These are phyloP conservation scores for Heptranchias perlo DNA, from an alignment of 2,113 vertebrate species.

Conservation along the genomic window DNA sequence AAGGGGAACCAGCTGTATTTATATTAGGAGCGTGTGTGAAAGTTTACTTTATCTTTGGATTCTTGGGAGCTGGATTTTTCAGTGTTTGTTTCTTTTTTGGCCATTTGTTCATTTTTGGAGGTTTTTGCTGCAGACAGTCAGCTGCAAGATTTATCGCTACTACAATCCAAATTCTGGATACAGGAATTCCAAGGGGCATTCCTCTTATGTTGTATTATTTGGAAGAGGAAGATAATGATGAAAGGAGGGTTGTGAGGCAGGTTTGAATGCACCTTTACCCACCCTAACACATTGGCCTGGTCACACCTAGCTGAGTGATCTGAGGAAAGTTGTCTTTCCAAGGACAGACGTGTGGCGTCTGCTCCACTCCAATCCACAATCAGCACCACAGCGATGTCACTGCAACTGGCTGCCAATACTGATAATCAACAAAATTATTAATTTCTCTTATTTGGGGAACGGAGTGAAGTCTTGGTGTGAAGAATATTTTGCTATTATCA, in stretches of 20 bases:
- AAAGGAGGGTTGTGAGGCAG: neutral
- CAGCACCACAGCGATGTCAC: neutral
- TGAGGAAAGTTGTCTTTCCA: too few relatives aligned
- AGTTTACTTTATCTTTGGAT: neutral
- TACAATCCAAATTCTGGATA: neutral
- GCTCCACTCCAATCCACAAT: too few relatives aligned
- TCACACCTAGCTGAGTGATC: too few relatives aligned
- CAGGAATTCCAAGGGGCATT: neutral
- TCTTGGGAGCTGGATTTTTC: neutral
- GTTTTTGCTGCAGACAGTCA: neutral
- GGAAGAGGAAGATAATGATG: neutral
- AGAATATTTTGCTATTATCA: too few relatives aligned
- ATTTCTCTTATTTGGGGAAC: too few relatives aligned
- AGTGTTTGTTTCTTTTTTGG: neutral
- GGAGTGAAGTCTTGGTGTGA: too few relatives aligned
- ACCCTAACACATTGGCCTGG: too few relatives aligned
- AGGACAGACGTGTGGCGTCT: too few relatives aligned
- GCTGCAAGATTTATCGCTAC: neutral
- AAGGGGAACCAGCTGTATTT: neutral
- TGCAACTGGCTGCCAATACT: neutral
- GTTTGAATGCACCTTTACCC: neutral
- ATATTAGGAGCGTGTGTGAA: neutral
- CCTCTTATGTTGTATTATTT: neutral
- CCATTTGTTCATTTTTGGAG: neutral
- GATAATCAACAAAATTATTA: too few relatives aligned